These are phyloP conservation scores for Stramonita haemastoma DNA, from an alignment of 2,888 invertebrate species.

Conservation along the genomic window DNA sequence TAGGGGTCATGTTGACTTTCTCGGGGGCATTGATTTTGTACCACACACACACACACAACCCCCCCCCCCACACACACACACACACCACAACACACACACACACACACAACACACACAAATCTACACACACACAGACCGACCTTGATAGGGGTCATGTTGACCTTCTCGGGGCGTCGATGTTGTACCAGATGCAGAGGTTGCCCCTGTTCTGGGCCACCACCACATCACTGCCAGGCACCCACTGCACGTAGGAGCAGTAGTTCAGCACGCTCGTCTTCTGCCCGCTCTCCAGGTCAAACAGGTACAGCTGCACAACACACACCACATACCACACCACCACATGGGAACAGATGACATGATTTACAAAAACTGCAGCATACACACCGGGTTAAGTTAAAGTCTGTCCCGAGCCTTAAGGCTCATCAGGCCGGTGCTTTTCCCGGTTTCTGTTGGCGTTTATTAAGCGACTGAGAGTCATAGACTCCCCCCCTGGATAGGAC, in stretches of 20 bases:
- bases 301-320: constrained; percentile 75
- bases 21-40: constrained; percentile 93
- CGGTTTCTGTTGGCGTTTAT: no score
- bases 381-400: no score
- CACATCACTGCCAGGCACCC: constrained; percentile 97
- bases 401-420: no score
- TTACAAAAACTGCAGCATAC: no score
- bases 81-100: not conserved
- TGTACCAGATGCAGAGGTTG: constrained; percentile 96
- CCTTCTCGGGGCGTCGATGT: constrained; percentile 92
- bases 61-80: not conserved
- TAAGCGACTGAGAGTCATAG: no score
- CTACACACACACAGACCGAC: constrained; percentile 58
- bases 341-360: no score
- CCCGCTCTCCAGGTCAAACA: constrained; percentile 81
- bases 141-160: constrained; percentile 87
- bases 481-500: no score
- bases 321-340: no score
- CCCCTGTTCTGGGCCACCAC: constrained; percentile 95
- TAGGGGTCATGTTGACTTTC: constrained; percentile 86
- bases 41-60: constrained; percentile 91
- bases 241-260: constrained; percentile 85
- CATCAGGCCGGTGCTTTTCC: no score
- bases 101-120: not conserved
- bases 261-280: constrained; percentile 79